These are phyloP conservation scores for Echiichthys vipera DNA, from an alignment of 2,797 vertebrate genomes.

Conservation along the genomic window DNA sequence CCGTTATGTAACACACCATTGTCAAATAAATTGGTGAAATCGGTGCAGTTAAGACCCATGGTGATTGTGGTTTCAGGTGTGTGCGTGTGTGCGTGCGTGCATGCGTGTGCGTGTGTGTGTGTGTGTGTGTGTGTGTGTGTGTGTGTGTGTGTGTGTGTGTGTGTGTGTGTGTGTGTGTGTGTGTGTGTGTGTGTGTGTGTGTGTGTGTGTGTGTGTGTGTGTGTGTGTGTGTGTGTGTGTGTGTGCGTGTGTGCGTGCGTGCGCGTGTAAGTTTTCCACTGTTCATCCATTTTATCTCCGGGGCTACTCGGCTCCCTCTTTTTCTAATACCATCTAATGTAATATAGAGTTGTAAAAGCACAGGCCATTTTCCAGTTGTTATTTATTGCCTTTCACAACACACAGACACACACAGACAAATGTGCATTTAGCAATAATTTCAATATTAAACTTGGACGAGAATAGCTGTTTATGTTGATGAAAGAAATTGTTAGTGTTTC, in stretches of 20 bases:
- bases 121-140: constrained; percentile 1
- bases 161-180: constrained; percentile 8
- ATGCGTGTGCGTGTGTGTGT: constrained; percentile 1
- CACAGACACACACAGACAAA: constrained; percentile 3
- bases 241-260: constrained; percentile 1
- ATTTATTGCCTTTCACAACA: background rate
- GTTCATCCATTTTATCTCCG: background rate
- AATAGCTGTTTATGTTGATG: background rate
- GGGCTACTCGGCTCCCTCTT: background rate
- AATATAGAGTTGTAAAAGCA: constrained; percentile 2
- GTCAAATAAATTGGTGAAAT: background rate
- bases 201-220: constrained; percentile 3
- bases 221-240: constrained; percentile 1
- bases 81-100: background rate
- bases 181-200: background rate
- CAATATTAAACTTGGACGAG: background rate
- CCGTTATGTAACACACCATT: background rate
- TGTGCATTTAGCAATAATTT: background rate
- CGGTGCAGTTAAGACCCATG: background rate
- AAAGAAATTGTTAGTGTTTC: background rate
- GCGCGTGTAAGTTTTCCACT: constrained; percentile 26
- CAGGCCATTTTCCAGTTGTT: background rate
- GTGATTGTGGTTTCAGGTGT: background rate
- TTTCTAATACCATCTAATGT: background rate
- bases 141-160: constrained; percentile 1